Percentiles rank a stretch among this genome's conserved stretches.
Conservation (phyloP, 2,113 vertebrate genomes). For the Corythornis madagascariensis region DNA sequence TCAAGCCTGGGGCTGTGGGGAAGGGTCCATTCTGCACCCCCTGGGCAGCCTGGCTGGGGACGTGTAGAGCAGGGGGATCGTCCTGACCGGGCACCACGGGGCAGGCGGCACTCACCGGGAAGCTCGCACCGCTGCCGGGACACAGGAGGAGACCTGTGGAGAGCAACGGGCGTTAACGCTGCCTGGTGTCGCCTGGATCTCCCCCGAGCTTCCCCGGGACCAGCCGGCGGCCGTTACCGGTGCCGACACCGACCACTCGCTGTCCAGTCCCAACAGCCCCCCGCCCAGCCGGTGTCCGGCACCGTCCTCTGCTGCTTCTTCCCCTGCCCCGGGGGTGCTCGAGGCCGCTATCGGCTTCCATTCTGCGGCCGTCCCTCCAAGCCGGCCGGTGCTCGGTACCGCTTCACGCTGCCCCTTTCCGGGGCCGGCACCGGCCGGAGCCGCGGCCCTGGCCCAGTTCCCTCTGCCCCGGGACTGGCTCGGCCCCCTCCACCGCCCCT, state of each 20-base stretch:
- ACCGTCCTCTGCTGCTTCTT: neutral
- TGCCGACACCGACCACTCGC: neutral
- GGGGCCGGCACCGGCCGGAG: neutral
- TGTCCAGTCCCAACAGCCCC: neutral
- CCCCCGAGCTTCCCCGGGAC: too few species aligned
- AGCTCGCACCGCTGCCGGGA: neutral
- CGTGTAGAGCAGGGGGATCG: neutral
- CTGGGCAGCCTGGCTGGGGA: accelerated
- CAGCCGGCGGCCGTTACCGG: neutral
- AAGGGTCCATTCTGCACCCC: neutral
- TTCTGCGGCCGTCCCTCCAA: neutral
- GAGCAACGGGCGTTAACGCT: neutral
- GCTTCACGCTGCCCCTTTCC: neutral
- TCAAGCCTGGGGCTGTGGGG: neutral
- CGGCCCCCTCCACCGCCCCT: neutral
- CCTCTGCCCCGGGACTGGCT: neutral
- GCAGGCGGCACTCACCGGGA: neutral
- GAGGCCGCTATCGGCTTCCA: neutral
- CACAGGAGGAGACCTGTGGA: neutral
- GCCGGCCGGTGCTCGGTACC: neutral
- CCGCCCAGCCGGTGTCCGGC: neutral
- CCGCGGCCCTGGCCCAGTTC: neutral
- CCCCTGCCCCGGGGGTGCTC: accelerated
- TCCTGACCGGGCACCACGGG: neutral
- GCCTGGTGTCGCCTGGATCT: neutral